These are phyloP conservation scores for Callospermophilus lateralis DNA, from an alignment of 2,113 vertebrate species.

Conservation along the genomic window DNA sequence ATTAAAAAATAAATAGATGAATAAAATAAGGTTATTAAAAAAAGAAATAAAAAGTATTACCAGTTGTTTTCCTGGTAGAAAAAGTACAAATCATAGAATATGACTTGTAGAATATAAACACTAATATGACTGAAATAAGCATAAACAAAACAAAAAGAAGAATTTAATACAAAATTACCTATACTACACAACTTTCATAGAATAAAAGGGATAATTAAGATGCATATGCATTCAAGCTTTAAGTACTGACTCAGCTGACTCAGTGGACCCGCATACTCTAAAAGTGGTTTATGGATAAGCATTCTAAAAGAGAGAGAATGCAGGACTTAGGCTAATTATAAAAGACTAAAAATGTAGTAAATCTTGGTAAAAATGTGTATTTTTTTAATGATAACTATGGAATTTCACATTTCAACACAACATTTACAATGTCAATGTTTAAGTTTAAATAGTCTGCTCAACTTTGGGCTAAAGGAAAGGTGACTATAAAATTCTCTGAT, in stretches of 20 bases:
- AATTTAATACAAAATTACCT: neutral
- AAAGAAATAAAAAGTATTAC: neutral
- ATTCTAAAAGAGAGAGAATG: neutral
- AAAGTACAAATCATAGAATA: neutral
- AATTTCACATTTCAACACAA: neutral
- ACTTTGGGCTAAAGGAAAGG: neutral
- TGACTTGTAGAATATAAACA: no score
- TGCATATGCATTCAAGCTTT: neutral
- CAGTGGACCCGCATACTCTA: neutral
- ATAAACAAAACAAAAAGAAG: neutral
- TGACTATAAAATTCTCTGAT: neutral
- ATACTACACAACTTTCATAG: neutral
- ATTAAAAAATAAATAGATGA: no score
- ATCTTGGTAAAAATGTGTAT: neutral
- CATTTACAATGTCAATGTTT: neutral
- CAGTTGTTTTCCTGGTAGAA: neutral
- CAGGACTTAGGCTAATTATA: neutral
- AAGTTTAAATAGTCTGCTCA: neutral
- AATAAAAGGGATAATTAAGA: neutral
- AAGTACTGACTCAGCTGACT: neutral
- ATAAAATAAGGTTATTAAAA: no score
- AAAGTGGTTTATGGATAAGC: neutral
- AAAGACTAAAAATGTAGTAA: neutral
- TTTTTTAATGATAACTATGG: neutral
- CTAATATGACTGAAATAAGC: neutral